phyloP scores from a whole-genome alignment of 2,888 invertebrate genomes.

The Cylloceria caligata region DNA sequence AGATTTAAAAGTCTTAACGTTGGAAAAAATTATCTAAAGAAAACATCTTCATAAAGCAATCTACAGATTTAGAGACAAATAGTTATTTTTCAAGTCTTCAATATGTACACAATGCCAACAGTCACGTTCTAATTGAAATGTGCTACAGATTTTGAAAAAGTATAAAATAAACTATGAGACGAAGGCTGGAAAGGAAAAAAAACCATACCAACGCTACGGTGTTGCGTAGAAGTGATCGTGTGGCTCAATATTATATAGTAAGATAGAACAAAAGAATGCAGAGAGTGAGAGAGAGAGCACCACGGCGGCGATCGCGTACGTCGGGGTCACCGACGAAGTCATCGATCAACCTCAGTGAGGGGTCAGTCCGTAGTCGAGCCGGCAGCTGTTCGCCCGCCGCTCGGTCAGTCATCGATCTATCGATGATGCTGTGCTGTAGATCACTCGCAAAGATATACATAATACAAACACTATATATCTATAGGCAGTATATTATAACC shows the following conservation, averaged over 20 bases:
- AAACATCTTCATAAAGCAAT: too few species aligned
- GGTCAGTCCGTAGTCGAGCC: conserved; percentile 77
- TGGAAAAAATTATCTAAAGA: too few species aligned
- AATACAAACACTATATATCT: conserved; percentile 11
- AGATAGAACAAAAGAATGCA: conserved; percentile 63
- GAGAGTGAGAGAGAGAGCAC: conserved; percentile 36
- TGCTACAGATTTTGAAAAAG: too few species aligned
- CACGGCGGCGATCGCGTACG: conserved; percentile 69
- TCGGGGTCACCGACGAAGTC: conserved; percentile 79
- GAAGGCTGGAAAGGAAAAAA: too few species aligned
- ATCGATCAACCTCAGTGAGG: conserved; percentile 81
- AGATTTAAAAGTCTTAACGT: too few species aligned
- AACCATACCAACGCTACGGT: too few species aligned
- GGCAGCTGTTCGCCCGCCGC: conserved; percentile 79
- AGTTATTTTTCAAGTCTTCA: too few species aligned
- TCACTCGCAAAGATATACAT: conserved; percentile 76
- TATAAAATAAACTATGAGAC: too few species aligned
- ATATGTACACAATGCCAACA: too few species aligned
- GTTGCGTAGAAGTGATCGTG: conserved; percentile 24
- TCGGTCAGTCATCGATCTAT: conserved; percentile 82
- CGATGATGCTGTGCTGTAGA: conserved; percentile 75
- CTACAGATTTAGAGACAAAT: too few species aligned
- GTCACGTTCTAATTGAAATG: too few species aligned
- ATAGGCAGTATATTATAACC: not conserved
- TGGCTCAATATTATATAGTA: not conserved